Conservation (phyloP, 2,113 vertebrate species). For the Panthera uncia region DNA sequence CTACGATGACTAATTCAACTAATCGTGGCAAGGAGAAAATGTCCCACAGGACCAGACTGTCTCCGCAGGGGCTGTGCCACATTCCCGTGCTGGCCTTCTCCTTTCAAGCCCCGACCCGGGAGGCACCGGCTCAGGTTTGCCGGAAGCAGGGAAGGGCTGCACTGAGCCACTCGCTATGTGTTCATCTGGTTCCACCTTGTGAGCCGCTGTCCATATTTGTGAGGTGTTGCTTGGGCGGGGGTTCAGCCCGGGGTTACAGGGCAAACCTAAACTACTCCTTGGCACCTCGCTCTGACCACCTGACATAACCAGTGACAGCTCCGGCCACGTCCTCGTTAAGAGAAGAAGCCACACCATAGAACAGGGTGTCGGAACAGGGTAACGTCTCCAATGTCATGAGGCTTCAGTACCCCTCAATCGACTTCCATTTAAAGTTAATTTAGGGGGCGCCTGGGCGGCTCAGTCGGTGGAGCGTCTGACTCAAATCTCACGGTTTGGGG, state of each 20-base stretch:
- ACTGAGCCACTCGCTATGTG: not conserved
- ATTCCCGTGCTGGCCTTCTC: not conserved
- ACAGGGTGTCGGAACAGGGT: not conserved
- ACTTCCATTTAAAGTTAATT: conserved; percentile 42
- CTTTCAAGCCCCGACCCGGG: not conserved
- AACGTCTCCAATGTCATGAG: not conserved
- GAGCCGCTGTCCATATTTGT: not conserved
- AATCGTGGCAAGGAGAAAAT: conserved; percentile 8
- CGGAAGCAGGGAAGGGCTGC: not conserved
- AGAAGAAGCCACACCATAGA: not conserved
- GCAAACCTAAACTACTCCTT: not conserved
- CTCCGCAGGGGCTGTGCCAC: not conserved
- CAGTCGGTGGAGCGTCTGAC: too few relatives aligned
- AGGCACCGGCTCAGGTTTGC: not conserved
- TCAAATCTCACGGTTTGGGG: too few relatives aligned
- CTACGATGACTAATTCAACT: conserved; percentile 43
- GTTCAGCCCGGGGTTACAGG: not conserved
- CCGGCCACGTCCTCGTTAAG: not conserved
- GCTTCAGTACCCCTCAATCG: not conserved
- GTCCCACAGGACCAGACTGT: not conserved
- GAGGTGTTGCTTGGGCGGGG: not conserved
- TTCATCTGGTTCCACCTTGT: not conserved
- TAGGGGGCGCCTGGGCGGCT: not conserved
- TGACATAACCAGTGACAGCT: not conserved
- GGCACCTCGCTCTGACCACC: not conserved